Evolutionary conservation across 92 coral and sea anemone species (phyloP), one percentile per base, ranked within the genome.

Genomic region (Parazoanthus atlanticus): DNA sequence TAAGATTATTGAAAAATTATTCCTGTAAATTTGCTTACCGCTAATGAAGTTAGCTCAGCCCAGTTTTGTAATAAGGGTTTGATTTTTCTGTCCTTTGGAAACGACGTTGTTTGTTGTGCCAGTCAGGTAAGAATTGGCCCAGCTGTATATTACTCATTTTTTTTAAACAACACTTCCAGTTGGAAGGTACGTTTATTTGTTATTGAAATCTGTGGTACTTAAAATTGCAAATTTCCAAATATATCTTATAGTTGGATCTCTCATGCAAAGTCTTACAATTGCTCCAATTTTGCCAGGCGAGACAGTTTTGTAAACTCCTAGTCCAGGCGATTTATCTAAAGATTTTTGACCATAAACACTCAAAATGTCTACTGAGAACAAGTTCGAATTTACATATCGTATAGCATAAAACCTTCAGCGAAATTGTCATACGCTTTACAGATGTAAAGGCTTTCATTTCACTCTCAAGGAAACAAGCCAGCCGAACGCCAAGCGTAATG

Each of bases 111-210:
- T 56, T 3, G 65, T 56, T 21, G 65, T 56, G 25, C 65, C 21
- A 56, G 19, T 25, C 25, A 56, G 65, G 25, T 16, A 56, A 56
- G 65, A 16, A 21, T 56, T 17, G 65, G 65, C 19, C 21, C 21
- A 2, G 65, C 4, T n/a, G n/a, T n/a, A n/a, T n/a, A n/a, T n/a
- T n/a, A n/a, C n/a, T n/a, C n/a, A n/a, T n/a, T n/a, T n/a, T n/a
- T n/a, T n/a, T n/a, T n/a, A 28, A 71, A 71, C 8, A 71, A 28
- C 3, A 71, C 8, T 71, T 71, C 76, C 76, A 71, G 30, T 0
- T 71, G 76, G 76, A 71, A 71, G 76, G 76, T 71, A 71, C 16
- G 76, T 71, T 71, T 71, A 71, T 71, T 71, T 71, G 11, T 71
- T 28, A 71, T 71, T 71, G 11, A 71, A 28, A 71, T 10, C 30